Base-by-base conservation (phyloP, 2,888 invertebrate genomes). In the Drosophila picticornis region DNA sequence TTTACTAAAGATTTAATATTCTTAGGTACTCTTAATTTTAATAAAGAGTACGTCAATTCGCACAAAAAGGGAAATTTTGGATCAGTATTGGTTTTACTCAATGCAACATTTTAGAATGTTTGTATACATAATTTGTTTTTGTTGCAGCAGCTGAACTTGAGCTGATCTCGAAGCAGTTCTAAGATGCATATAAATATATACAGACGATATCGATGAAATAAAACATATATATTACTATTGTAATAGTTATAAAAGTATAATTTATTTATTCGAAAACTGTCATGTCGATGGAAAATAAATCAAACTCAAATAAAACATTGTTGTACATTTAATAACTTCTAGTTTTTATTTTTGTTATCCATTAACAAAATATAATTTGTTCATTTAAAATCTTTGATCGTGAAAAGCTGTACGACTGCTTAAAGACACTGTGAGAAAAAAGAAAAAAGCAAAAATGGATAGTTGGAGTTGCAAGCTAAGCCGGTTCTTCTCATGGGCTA, bases 401-500 rank as follows among this genome's bases (percentile, higher is more conserved):
- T 81, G 9, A 81, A 83, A 27, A 86, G 48, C 79, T 84, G 36
- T 81, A 86, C 69, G 79, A 73, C 50, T 75, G 61, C 31, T 82
- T 89, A 27, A 84, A 89, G n/a, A 89, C 69, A 51, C 88, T 84
- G 77, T 19, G 72, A 69, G 11, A 32, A 52, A 22, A 46, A 46
- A 57, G 25, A 64, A n/a, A n/a, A n/a, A n/a, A 16, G 25, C 57
- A 52, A 5, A n/a, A 40, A 53, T 27, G 16, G 38, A 53, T 29
- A 69, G 53, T 63, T 66, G 11, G 27, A 64, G 38, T 52, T 68
- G 4, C 10, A 53, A 53, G 11, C 2, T 25, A 29, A 80, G 83
- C 76, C 48, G 71, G 81, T 83, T 86, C 48, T 83, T 86, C 43
- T 19, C 59, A 53, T 74, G 68, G 79, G 82, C 76, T 87, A 84